Base-by-base conservation (phyloP, 2,888 invertebrate genomes). In the Drosophila maculinotata region DNA sequence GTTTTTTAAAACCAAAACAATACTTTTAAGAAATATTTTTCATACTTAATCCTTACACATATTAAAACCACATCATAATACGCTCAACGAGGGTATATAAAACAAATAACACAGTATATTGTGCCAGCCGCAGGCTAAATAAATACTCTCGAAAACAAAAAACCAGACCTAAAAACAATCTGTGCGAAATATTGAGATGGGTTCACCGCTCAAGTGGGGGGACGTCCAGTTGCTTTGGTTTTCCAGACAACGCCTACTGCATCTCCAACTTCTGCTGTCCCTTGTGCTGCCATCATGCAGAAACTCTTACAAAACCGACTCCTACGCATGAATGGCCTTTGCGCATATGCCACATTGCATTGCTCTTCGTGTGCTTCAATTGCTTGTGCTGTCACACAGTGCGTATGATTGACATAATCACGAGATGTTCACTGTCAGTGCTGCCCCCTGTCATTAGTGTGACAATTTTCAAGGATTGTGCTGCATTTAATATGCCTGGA, bases 331-430 rank as follows among this genome's bases (percentile, higher is more conserved):
- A 44, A 45, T 38, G 44, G 14, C 26, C 70, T 52, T 54, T 64
- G 57, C 47, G 47, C 62, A 71, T 48, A 57, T 57, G 64, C 39
- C 52, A 31, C 23, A 60, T 45, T 41, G 44, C 38, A 42, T 49
- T 59, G 59, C 35, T 23, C 30, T 39, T 36, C 14, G 62, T 60
- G 51, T 28, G 44, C 20, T 56, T 45, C 48, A 59, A 62, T 74
- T 53, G 78, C 45, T 51, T 44, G 38, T 12, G 42, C 51, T 44
- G 72, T 51, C 69, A 52, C 67, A 72, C 67, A 56, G 67, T 67
- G 79, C 87, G 79, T 68, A 87, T 85, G 85, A 85, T 85, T 87
- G 81, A 87, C 81, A 71, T 59, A 52, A 64, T 54, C 58, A 54
- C 35, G 48, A 38, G 57, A 41, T 12, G 20, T 35, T 52, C 23